Conservation (phyloP, 2,113 vertebrate genomes). For the Chloebia gouldiae region DNA sequence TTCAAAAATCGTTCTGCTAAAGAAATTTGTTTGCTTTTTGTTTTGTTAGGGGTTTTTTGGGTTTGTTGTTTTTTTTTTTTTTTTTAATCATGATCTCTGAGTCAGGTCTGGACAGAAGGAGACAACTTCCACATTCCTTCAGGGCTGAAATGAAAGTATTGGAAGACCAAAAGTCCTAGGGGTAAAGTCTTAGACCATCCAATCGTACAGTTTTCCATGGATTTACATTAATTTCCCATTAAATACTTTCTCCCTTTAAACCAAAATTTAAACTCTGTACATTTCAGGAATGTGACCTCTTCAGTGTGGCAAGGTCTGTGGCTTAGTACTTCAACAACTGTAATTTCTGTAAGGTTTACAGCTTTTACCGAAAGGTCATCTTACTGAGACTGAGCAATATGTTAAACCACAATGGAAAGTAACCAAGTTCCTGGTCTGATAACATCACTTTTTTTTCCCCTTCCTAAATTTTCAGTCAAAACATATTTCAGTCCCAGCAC, state of each 20-base stretch:
- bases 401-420: conserved; percentile 18
- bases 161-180: not conserved
- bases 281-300: not conserved
- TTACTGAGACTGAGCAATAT: not conserved
- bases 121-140: not conserved
- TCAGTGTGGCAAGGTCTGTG: not conserved
- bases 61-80: not conserved
- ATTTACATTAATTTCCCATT: not conserved
- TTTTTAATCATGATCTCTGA: not conserved
- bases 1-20: not conserved
- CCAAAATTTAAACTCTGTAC: not conserved
- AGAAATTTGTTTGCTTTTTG: not conserved
- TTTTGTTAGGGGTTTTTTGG: not conserved
- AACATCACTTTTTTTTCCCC: not conserved
- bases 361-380: not conserved
- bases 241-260: not conserved
- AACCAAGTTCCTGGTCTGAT: conserved; percentile 46
- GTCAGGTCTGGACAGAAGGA: not conserved
- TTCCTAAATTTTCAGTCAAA: conserved; percentile 35
- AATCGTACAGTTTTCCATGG: not conserved
- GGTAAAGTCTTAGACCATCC: not conserved
- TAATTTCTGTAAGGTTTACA: not conserved
- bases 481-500: conserved; percentile 10
- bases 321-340: not conserved
- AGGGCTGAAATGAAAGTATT: not conserved